Evolutionary conservation across 2,797 vertebrate species (phyloP).

Genomic region (Sebastes iracundus): DNA sequence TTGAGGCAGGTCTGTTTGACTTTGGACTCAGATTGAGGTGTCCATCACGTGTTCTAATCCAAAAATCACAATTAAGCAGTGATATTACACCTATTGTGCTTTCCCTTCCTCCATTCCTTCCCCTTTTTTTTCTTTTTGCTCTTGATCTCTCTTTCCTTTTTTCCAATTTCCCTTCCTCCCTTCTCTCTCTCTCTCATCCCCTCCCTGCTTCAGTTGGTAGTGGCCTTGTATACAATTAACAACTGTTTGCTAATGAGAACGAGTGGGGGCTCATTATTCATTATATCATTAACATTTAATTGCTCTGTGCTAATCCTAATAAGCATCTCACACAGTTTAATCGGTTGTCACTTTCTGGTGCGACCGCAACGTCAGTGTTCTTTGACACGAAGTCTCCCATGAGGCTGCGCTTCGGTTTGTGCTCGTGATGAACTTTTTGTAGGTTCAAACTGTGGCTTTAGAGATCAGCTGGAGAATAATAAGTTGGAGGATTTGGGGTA

Average conservation of each 20-base stretch:
- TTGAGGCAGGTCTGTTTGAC: conserved; percentile 32
- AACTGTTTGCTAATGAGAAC: conserved; percentile 75
- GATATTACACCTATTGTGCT: not conserved
- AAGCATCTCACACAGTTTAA: conserved; percentile 66
- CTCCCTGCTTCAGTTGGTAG: conserved; percentile 23
- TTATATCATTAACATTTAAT: conserved; percentile 76
- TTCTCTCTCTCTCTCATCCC: not conserved
- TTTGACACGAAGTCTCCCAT: conserved; percentile 27
- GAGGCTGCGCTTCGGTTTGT: conserved; percentile 13
- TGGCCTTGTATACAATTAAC: conserved; percentile 56
- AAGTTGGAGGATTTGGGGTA: not conserved
- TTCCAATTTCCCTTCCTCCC: not conserved
- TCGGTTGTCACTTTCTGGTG: conserved; percentile 56
- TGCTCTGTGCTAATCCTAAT: conserved; percentile 73
- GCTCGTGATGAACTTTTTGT: conserved; percentile 3
- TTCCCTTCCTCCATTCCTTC: not conserved
- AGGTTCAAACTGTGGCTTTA: not conserved
- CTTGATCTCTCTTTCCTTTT: not conserved
- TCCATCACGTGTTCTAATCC: conserved; percentile 32
- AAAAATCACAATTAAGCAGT: conserved; percentile 42
- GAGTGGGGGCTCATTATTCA: conserved; percentile 69
- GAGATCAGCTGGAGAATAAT: not conserved
- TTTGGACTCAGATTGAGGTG: conserved; percentile 36
- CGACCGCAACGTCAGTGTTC: conserved; percentile 13
- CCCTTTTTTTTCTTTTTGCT: not conserved